A percentile compares a stretch with the other conserved stretches of the same genome.
Evolutionary conservation across 2,888 invertebrate species (phyloP).

Genomic region (Adela reaumurella): DNA sequence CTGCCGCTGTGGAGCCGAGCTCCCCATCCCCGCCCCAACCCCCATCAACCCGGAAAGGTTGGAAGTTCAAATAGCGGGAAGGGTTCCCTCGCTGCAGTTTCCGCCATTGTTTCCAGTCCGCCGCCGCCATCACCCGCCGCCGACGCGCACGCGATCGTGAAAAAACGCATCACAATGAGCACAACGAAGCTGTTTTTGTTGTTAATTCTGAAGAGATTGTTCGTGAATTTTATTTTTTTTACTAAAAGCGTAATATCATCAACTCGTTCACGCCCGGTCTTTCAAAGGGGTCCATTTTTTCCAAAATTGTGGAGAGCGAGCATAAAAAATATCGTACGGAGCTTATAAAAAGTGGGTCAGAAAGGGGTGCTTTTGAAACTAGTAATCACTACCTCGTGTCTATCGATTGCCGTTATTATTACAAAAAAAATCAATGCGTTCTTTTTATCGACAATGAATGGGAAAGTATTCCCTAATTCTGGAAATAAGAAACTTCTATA

Average conservation of each 20-base stretch:
- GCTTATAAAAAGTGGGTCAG: constrained; percentile 55
- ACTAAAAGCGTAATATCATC: constrained; percentile 55
- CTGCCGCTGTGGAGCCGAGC: background rate
- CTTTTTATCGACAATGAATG: constrained; percentile 37
- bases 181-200: constrained; percentile 50
- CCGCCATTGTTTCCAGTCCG: constrained; percentile 17
- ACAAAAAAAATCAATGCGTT: constrained; percentile 32
- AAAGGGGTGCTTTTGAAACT: constrained; percentile 54
- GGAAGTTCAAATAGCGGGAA: constrained; percentile 38
- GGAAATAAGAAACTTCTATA: too few species aligned
- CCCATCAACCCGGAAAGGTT: constrained; percentile 29
- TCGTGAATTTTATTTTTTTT: constrained; percentile 50
- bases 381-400: constrained; percentile 50
- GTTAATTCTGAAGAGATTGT: constrained; percentile 51
- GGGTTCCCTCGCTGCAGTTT: constrained; percentile 34
- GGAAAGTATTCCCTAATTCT: constrained; percentile 16
- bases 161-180: constrained; percentile 48
- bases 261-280: constrained; percentile 57
- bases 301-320: constrained; percentile 39
- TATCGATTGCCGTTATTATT: constrained; percentile 54
- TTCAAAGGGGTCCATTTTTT: constrained; percentile 35
- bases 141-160: constrained; percentile 52
- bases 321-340: constrained; percentile 45
- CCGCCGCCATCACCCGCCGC: constrained; percentile 45
- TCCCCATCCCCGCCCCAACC: background rate